phyloP scores from a whole-genome alignment of 2,888 invertebrate species.

The Monopis laevigella region DNA sequence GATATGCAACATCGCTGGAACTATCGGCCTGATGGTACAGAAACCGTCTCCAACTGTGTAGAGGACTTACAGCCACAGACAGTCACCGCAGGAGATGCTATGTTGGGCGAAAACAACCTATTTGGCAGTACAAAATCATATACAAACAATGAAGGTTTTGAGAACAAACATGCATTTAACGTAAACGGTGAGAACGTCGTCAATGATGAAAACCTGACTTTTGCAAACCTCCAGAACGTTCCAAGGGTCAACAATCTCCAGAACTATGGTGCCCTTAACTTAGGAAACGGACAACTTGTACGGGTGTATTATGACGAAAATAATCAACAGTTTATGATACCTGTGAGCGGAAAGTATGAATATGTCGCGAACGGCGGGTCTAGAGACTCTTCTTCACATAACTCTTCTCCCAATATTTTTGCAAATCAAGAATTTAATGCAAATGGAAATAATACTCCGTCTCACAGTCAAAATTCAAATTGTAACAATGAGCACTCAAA shows the following conservation, averaged over 20 bases:
- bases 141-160: slow-evolving; percentile 42
- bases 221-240: slow-evolving; percentile 34
- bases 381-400: slow-evolving; percentile 28
- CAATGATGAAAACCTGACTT: slow-evolving; percentile 42
- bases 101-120: slow-evolving; percentile 43
- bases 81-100: slow-evolving; percentile 23
- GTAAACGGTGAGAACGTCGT: slow-evolving; percentile 30
- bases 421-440: slow-evolving; percentile 46
- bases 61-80: slow-evolving; percentile 41
- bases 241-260: slow-evolving; percentile 35
- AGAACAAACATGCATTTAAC: slow-evolving; percentile 45
- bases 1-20: slow-evolving; percentile 58
- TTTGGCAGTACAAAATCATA: slow-evolving; percentile 37
- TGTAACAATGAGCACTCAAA: slow-evolving; percentile 25
- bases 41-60: slow-evolving; percentile 39
- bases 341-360: slow-evolving; percentile 56
- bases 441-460: slow-evolving; percentile 25
- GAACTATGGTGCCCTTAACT: slow-evolving; percentile 51
- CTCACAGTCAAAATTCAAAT: slow-evolving; percentile 33
- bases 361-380: slow-evolving; percentile 49
- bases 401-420: slow-evolving; percentile 40
- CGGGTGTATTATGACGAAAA: slow-evolving; percentile 56
- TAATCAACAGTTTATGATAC: slow-evolving; percentile 54
- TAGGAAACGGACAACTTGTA: slow-evolving; percentile 54
- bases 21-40: slow-evolving; percentile 46